A percentile compares a stretch with the other conserved stretches of the same genome.
These are phyloP conservation scores for Microtus montanus DNA, from an alignment of 2,113 vertebrate genomes.

Conservation along the genomic window DNA sequence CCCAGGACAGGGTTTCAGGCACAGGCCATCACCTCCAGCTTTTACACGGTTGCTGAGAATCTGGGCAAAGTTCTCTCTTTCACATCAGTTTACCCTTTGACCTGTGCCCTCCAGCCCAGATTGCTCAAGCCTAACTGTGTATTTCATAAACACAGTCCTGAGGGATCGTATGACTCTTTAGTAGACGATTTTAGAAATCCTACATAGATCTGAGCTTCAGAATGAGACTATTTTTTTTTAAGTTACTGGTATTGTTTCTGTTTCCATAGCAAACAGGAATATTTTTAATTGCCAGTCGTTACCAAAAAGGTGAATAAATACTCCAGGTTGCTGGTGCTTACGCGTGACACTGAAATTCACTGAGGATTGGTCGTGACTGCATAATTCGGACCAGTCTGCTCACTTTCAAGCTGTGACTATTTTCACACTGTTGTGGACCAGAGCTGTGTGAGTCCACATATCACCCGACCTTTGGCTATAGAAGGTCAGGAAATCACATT, in stretches of 20 bases:
- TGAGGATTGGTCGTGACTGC: conserved; percentile 10
- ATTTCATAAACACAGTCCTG: conserved; percentile 50
- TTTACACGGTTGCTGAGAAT: background rate
- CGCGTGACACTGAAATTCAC: conserved; percentile 50
- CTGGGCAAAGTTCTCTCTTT: background rate
- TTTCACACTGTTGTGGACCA: background rate
- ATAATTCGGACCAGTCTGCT: background rate
- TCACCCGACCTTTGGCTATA: background rate
- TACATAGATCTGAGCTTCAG: conserved; percentile 74
- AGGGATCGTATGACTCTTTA: conserved; percentile 68
- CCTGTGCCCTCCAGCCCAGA: background rate
- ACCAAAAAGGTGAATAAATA: conserved; percentile 70
- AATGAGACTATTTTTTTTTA: conserved; percentile 75
- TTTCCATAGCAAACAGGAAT: conserved; percentile 81
- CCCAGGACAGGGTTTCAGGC: too few species aligned
- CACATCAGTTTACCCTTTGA: background rate
- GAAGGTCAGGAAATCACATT: background rate
- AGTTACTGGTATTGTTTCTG: conserved; percentile 74
- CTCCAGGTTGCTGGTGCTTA: conserved; percentile 62
- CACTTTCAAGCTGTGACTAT: background rate
- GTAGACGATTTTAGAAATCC: conserved; percentile 82
- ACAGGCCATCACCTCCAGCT: too few species aligned
- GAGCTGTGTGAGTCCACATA: background rate
- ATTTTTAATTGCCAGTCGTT: conserved; percentile 77
- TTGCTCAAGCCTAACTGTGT: conserved; percentile 45